Conservation (phyloP, 2,113 vertebrate species). For the Neofelis nebulosa region DNA sequence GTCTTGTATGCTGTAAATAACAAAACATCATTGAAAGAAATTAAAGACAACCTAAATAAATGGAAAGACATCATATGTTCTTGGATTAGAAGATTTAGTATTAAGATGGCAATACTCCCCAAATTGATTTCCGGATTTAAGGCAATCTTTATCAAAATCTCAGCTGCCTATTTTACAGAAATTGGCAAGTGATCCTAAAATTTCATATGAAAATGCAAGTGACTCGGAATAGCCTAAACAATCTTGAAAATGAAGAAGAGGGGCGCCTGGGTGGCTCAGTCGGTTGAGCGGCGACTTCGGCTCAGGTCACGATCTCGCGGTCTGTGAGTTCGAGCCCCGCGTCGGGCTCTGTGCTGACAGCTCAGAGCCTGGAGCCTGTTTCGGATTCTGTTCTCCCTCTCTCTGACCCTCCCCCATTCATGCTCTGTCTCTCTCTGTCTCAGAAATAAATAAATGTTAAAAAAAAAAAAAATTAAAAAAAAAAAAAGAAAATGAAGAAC, state of each 20-base stretch:
- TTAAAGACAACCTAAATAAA: neutral
- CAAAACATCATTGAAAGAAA: neutral
- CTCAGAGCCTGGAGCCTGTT: too few relatives aligned
- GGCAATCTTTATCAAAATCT: neutral
- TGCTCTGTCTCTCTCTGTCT: too few relatives aligned
- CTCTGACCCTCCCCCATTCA: too few relatives aligned
- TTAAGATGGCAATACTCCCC: neutral
- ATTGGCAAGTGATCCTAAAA: neutral
- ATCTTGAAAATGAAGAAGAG: neutral
- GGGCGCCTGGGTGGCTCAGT: too few relatives aligned
- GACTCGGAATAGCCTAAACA: neutral
- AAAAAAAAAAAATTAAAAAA: too few relatives aligned
- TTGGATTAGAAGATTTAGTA: neutral
- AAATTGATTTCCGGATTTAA: neutral
- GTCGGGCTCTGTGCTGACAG: too few relatives aligned
- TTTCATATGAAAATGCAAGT: neutral
- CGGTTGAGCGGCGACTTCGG: too few relatives aligned
- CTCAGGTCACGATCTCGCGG: too few relatives aligned
- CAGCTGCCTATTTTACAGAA: neutral
- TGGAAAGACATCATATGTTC: neutral
- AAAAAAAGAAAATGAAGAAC: neutral
- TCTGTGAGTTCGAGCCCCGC: too few relatives aligned
- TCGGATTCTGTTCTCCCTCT: too few relatives aligned
- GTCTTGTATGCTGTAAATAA: neutral
- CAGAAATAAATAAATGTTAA: too few relatives aligned